phyloP scores from a whole-genome alignment of 1,140 invertebrate species.

The Orchesella cincta region DNA sequence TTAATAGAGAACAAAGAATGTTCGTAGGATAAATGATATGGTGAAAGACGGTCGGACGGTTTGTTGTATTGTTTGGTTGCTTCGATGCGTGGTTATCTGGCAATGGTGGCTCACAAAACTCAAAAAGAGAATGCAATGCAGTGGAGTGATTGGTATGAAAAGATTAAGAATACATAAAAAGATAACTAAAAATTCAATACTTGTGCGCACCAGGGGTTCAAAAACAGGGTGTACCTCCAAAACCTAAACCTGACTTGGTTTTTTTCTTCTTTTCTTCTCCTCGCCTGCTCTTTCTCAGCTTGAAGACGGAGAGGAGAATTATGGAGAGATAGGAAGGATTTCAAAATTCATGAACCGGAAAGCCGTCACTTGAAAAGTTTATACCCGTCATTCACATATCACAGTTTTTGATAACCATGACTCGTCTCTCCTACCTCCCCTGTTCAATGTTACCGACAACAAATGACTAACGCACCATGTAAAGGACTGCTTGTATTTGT shows the following conservation, averaged over 20 bases:
- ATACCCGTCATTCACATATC: constrained; percentile 45
- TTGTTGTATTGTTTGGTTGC: no score
- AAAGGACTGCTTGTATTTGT: no score
- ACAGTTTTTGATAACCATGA: not conserved
- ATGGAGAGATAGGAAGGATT: constrained; percentile 40
- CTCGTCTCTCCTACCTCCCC: no score
- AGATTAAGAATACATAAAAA: constrained; percentile 11
- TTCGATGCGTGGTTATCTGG: no score
- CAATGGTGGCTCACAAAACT: constrained; percentile 4
- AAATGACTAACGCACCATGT: no score
- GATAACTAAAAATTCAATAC: constrained; percentile 41
- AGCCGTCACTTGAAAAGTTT: constrained; percentile 45
- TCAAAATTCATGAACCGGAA: constrained; percentile 46
- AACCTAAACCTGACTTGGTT: not conserved
- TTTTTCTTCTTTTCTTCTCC: no score
- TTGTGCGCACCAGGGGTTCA: constrained; percentile 43
- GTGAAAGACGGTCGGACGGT: no score
- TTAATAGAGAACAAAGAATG: no score
- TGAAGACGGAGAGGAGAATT: not conserved
- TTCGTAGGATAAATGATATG: no score
- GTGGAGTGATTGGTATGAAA: constrained; percentile 30
- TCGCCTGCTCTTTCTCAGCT: no score
- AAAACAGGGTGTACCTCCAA: constrained; percentile 43
- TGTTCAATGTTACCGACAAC: no score
- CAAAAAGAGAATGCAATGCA: not conserved